A percentile compares a stretch with the other conserved stretches of the same genome.
Evolutionary conservation across 30 jellyfish, hydroid and myxozoan genomes (phyloP).

Genomic region (Turritopsis dohrnii): DNA sequence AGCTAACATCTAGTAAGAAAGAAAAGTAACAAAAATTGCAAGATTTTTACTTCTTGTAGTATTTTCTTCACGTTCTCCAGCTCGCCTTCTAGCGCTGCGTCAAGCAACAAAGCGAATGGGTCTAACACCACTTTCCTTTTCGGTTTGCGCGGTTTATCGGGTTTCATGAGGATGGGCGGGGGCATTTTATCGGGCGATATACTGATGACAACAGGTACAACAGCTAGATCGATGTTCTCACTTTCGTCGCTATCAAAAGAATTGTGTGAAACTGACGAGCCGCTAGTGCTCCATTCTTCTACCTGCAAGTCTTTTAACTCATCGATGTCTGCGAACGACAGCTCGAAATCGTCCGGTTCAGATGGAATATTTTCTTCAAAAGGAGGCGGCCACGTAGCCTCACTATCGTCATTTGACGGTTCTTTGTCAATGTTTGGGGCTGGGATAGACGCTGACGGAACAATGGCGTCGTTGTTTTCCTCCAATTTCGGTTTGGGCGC

Average conservation of each 20-base stretch:
- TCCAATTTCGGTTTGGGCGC: not conserved
- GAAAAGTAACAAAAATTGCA: not conserved
- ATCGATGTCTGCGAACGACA: conserved; percentile 89
- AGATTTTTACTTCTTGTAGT: conserved; percentile 43
- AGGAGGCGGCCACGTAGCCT: conserved; percentile 2
- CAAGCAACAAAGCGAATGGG: conserved; percentile 89
- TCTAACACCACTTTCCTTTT: conserved; percentile 86
- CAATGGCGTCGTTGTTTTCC: not conserved
- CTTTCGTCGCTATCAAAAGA: conserved; percentile 41
- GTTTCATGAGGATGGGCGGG: conserved; percentile 81
- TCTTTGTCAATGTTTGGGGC: not conserved
- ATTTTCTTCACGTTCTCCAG: conserved; percentile 58
- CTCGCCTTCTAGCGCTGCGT: conserved; percentile 98
- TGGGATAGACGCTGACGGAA: not conserved
- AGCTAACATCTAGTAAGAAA: not conserved
- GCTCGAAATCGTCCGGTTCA: conserved; percentile 41
- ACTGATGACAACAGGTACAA: conserved; percentile 64
- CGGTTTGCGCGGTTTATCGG: conserved; percentile 78
- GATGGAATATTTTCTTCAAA: conserved; percentile 2
- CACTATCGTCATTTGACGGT: not conserved
- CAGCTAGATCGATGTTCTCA: conserved; percentile 42
- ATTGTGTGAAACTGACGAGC: conserved; percentile 32
- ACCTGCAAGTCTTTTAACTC: conserved; percentile 73
- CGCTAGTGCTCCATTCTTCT: conserved; percentile 53
- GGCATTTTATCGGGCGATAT: conserved; percentile 94